Evolutionary conservation across 2,888 invertebrate species (phyloP).

Genomic region (Sipha maydis): DNA sequence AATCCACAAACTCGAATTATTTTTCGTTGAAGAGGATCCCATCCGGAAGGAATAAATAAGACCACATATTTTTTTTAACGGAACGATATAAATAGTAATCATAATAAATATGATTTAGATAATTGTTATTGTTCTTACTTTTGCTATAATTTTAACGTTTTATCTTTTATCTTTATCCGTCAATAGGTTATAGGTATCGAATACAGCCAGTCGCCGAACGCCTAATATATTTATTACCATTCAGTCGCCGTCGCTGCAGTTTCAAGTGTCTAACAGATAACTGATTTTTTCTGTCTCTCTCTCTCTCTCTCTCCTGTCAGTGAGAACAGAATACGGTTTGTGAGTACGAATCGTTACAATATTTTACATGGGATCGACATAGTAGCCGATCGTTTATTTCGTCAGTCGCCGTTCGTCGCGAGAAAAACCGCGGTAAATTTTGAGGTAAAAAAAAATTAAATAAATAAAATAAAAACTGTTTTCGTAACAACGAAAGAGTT

Average conservation of each 20-base stretch:
- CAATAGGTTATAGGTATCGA: not conserved
- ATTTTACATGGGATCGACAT: not conserved
- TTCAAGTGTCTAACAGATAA: slow-evolving; percentile 39
- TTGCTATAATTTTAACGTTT: not conserved
- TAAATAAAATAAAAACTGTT: too few species aligned
- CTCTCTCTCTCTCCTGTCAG: not conserved
- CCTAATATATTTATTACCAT: slow-evolving; percentile 27
- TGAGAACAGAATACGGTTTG: not conserved
- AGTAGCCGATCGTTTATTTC: not conserved
- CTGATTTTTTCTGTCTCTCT: not conserved
- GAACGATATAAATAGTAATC: not conserved
- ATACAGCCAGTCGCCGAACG: not conserved
- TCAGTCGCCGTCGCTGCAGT: not conserved
- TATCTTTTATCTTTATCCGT: not conserved
- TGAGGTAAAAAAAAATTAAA: too few species aligned
- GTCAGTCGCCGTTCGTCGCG: not conserved
- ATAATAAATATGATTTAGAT: not conserved
- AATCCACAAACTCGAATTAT: too few species aligned
- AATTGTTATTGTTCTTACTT: not conserved
- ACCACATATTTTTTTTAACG: not conserved
- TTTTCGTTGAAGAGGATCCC: too few species aligned
- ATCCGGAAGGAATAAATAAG: not conserved
- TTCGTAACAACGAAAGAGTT: too few species aligned
- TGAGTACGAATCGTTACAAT: not conserved
- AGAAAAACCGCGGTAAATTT: not conserved